Base-by-base conservation (phyloP, 1,140 invertebrate genomes). In the Drosophila leontia region DNA sequence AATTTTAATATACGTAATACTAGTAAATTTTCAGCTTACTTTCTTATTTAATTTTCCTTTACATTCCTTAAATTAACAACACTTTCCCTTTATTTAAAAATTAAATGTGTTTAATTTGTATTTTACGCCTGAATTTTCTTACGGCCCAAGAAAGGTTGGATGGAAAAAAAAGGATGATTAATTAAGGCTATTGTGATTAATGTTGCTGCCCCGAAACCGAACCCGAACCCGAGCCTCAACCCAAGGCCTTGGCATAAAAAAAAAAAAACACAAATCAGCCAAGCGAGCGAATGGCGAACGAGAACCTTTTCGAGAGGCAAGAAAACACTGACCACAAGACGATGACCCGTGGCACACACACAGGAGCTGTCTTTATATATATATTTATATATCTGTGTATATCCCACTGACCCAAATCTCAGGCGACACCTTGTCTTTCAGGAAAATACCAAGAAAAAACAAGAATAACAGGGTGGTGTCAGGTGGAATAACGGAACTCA, bases 181-280 rank as follows among this genome's bases (percentile, higher is more conserved):
- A 79, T 79, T 79, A 78, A 78, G 75, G 68, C 47, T 42, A 72
- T 75, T 78, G 68, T 79, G 75, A 79, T 79, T 78, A 78, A 79
- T 79, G 76, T 76, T 78, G 29, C 37, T 44, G 26, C 7, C 34
- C 69, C 53, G 5, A 56, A 39, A 55, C 34, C 34, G 34, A 37
- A 23, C 17, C 34, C 51, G 7, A 55, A n/a, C 19, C 17, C 17
- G 7, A 37, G 12, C 17, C 51, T 23, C n/a, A 47, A 47, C 39
- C 55, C 37, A 60, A 72, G 70, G 67, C 35, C 45, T 60, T 13
- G 8, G 17, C 48, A 39, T 37, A 29, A 7, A 51, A 39, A 39
- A 34, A 56, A 56, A 26, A 8, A 19, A 19, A 19, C 19, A 39
- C 53, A 78, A 79, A 79, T 78, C 68, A 79, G 67, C 56, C 55